Evolutionary conservation across 2,113 vertebrate species (phyloP), one percentile per base, ranked within the genome.

Genomic region (Hypocryptadius cinnamomeus): DNA sequence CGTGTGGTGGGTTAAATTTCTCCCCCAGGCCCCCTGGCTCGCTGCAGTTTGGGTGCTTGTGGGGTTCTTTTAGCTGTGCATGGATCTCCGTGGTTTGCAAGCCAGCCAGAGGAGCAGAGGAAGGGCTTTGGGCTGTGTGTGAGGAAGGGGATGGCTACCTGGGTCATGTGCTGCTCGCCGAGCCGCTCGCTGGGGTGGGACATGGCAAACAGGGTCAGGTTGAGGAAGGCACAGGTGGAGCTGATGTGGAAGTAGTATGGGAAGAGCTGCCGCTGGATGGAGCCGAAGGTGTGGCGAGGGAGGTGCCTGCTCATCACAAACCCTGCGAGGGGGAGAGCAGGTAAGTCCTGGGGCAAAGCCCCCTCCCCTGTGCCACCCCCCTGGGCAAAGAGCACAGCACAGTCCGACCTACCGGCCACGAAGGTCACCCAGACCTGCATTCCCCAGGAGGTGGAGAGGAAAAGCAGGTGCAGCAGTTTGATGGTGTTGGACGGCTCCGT

Each of bases 391-490:
- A 56, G 15, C 20, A 14, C 11, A 0, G 5, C 39, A 7, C 31
- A 4, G 45, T 10, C 3, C 60, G 44, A 97, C 97, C 71, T 63
- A 98, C 98, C 98, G 10, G 98, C 98, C 95, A 98, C 96, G 31
- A 98, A 98, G 69, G 98, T 98, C 93, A 98, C 97, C 98, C 98
- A 98, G 44, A 98, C 96, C 97, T 98, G 98, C 98, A 98, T 98
- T 31, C 98, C 98, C 98, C 98, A 98, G 94, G 98, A 98, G 59
- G 98, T 98, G 70, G 98, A 98, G 47, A 98, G 98, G 59, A 98
- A 94, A 53, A 98, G 33, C 70, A 98, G 97, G 88, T 98, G 98
- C 73, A 98, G 96, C 91, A 98, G 84, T 93, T 98, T 98, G 87
- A 98, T 91, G 2, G 95, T 82, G 64, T 94, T 82, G 2, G 97